Evolutionary conservation across 1,140 invertebrate species (phyloP).

Genomic region (Rhizoglyphus robini): DNA sequence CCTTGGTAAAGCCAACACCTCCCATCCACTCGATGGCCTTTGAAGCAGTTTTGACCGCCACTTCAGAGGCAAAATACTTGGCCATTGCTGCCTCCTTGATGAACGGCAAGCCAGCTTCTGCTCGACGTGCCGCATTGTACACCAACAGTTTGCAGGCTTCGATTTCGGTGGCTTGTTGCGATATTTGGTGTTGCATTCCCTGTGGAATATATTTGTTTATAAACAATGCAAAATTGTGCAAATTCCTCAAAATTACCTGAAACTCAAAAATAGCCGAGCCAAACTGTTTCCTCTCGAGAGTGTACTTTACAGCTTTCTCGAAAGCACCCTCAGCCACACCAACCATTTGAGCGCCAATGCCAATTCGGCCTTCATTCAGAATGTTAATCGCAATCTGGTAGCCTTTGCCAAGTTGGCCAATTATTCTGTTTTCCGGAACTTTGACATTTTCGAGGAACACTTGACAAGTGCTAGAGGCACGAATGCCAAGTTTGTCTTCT

Average conservation of each 20-base stretch:
- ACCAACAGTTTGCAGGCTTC: slow-evolving; percentile 72
- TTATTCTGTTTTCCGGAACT: slow-evolving; percentile 40
- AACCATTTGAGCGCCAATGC: slow-evolving; percentile 90
- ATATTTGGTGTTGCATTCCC: slow-evolving; percentile 89
- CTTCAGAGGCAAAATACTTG: slow-evolving; percentile 66
- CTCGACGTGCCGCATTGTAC: slow-evolving; percentile 82
- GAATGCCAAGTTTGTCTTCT: slow-evolving; percentile 83
- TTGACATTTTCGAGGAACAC: slow-evolving; percentile 86
- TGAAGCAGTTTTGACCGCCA: slow-evolving; percentile 60
- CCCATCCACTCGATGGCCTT: slow-evolving; percentile 97
- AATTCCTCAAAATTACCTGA: slow-evolving; percentile 51
- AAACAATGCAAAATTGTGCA: not conserved
- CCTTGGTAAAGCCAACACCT: slow-evolving; percentile 86
- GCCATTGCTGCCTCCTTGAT: slow-evolving; percentile 90
- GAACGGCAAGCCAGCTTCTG: slow-evolving; percentile 63
- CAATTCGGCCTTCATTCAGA: slow-evolving; percentile 87
- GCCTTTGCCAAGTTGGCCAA: slow-evolving; percentile 74
- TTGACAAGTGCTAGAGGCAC: slow-evolving; percentile 74
- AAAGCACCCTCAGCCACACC: slow-evolving; percentile 84
- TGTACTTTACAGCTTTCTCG: slow-evolving; percentile 81
- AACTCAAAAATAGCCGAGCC: slow-evolving; percentile 73
- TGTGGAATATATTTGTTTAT: slow-evolving; percentile 33
- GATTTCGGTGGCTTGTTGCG: slow-evolving; percentile 67
- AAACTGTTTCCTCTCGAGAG: slow-evolving; percentile 87
- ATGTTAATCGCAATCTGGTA: slow-evolving; percentile 91